phyloP scores from a whole-genome alignment of 2,888 invertebrate genomes.

The Eueremaeus valkanovi region DNA sequence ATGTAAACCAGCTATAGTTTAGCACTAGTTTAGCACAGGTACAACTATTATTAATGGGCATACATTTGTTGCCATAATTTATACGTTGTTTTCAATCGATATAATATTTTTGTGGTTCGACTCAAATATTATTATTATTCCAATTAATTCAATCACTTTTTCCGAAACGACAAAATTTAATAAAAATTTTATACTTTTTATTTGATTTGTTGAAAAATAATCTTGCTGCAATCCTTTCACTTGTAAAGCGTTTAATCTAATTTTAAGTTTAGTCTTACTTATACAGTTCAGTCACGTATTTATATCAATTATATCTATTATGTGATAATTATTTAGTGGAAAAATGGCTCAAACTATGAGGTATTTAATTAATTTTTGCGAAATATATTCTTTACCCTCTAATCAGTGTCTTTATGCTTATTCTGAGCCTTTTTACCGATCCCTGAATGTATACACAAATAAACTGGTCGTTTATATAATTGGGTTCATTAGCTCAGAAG shows the following conservation, averaged over 20 bases:
- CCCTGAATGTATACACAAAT: too few species aligned
- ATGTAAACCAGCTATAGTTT: background rate
- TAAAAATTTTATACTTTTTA: background rate
- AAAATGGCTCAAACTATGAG: too few species aligned
- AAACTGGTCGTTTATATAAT: background rate
- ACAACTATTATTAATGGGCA: too few species aligned
- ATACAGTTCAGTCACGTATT: too few species aligned
- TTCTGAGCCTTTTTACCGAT: too few species aligned
- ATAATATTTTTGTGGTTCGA: background rate
- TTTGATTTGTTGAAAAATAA: background rate
- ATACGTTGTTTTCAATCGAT: background rate
- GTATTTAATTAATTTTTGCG: too few species aligned
- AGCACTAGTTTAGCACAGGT: background rate
- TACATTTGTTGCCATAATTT: background rate
- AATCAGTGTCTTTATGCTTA: too few species aligned
- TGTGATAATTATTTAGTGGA: too few species aligned
- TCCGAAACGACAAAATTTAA: background rate
- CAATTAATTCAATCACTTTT: background rate
- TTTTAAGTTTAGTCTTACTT: background rate
- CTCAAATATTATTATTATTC: background rate
- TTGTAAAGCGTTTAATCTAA: background rate
- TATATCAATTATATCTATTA: too few species aligned
- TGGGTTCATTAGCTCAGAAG: background rate
- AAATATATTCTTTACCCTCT: too few species aligned
- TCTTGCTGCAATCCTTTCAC: too few species aligned